Base-by-base conservation (phyloP, 2,797 vertebrate genomes). In the Perodicticus potto region DNA sequence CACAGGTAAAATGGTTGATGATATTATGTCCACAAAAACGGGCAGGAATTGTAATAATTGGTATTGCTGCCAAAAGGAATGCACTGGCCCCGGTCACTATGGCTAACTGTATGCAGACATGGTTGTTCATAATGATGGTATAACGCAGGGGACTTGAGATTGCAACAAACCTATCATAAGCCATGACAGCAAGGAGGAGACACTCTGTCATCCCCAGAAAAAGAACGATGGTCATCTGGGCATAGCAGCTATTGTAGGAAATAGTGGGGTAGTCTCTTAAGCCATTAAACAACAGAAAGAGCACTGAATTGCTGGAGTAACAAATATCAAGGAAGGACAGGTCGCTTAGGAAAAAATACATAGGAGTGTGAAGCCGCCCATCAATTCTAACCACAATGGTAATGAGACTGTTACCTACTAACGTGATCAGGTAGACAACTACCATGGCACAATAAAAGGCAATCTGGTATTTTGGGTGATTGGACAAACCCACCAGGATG, bases 301-400 rank as follows among this genome's bases (percentile, higher is more conserved):
- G 8, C 9, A 91, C 43, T 34, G 49, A 93, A 72, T 81, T 94
- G 7, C 27, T 95, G 17, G 45, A 97, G 19, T 85, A 90, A 72
- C 76, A 94, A 63, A 82, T 88, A 85, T 40, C 23, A 10, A 81
- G 74, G 25, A 95, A 91, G 67, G 32, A 70, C 14, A 92, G 7
- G 4, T 81, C 82, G 29, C 7, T 93, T 61, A 87, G 32, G 77
- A 90, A 95, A 88, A 97, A 92, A 57, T 78, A 91, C n/a, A 74
- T 74, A 72, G 25, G 27, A 7, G 22, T 81, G 11, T 82, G 80
- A 83, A 85, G 67, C 37, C 16, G 5, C 45, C n/a, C 32, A 59
- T 91, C 53, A 85, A 72, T 53, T 93, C 53, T 73, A 94, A 93
- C 53, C 32, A 87, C 3, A 32, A 63, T 16, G 78, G 74, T 69